Base-by-base conservation (phyloP, 2,797 vertebrate species). In the Austrolebias charrua region DNA sequence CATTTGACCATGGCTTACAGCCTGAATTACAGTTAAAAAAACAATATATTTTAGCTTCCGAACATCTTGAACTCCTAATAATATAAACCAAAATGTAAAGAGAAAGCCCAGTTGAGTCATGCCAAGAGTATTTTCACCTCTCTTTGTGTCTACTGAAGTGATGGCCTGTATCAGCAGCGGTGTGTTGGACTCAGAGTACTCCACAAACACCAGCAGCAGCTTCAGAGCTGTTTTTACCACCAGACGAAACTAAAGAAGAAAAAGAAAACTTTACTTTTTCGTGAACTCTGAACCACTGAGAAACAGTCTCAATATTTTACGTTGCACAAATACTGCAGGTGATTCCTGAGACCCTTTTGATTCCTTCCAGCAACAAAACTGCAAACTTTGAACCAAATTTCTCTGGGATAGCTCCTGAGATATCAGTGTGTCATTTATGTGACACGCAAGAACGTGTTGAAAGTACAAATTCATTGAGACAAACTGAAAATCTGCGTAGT, bases 151-250 rank as follows among this genome's bases (percentile, higher is more conserved):
- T 7, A 94, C 94, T 0, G 85, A 84, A 29, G 84, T 67, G 31
- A 97, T 92, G 46, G 96, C 95, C 60, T 95, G 86, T 69, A 95
- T 94, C 65, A 98, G 89, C 66, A 95, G 93, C 0, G 88, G 90
- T 0, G 95, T 87, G 0, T 98, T 98, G 49, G 94, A 92, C 82
- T 96, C 96, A 0, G 95, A 94, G 60, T 98, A 98, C 75, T 98
- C 96, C 86, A 97, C 96, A 68, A 98, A 98, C 82, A 98, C 95
- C 56, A 98, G 90, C 81, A 98, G 87, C 72, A 98, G 91, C 83
- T 98, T 98, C 87, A 98, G 85, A 0, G 95, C 91, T 0, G 96
- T 98, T 88, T 98, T 98, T 61, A 98, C 95, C 78, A 98, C 96
- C 76, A 98, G 81, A 28, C 96, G 96, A 80, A 98, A 98, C 96